Evolutionary conservation across 2,113 vertebrate species (phyloP).

Genomic region (Ursus arctos): DNA sequence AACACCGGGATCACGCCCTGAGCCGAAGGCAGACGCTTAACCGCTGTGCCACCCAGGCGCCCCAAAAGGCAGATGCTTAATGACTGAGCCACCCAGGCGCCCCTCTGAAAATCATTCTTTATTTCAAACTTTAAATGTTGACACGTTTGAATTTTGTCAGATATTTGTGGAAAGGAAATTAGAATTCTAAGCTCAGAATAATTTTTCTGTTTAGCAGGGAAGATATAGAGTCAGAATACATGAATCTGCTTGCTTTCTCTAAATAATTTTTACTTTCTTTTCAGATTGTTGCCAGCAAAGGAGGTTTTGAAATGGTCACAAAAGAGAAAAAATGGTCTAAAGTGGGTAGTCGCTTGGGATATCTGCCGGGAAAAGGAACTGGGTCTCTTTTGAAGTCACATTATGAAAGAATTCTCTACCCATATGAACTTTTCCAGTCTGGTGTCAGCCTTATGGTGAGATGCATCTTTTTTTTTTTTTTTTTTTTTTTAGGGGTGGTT

Average conservation of each 20-base stretch:
- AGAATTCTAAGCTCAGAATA: conserved; percentile 34
- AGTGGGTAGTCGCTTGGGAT: conserved; percentile 95
- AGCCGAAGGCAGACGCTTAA: no score
- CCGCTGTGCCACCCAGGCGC: no score
- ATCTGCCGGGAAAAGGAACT: conserved; percentile 94
- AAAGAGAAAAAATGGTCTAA: conserved; percentile 99
- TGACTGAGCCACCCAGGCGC: no score
- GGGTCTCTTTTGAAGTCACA: conserved; percentile 96
- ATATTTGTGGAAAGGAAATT: conserved; percentile 28
- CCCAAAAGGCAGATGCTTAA: no score
- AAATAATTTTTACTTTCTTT: conserved; percentile 73
- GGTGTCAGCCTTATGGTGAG: conserved; percentile 97
- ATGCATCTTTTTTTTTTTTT: neutral
- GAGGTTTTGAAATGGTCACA: conserved; percentile 96
- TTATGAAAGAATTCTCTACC: conserved; percentile 97
- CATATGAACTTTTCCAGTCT: conserved; percentile 98
- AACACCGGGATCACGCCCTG: no score
- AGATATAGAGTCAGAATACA: neutral
- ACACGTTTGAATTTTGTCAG: neutral
- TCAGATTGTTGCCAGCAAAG: conserved; percentile 96
- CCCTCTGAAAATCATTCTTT: neutral
- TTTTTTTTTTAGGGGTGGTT: conserved; percentile 43
- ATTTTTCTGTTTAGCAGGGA: conserved; percentile 31
- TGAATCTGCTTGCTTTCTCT: conserved; percentile 13
- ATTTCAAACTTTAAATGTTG: conserved; percentile 1